Percentiles rank a stretch among this genome's conserved stretches.
Conservation (phyloP, 2,888 invertebrate genomes). For the Athrips mouffetella region DNA sequence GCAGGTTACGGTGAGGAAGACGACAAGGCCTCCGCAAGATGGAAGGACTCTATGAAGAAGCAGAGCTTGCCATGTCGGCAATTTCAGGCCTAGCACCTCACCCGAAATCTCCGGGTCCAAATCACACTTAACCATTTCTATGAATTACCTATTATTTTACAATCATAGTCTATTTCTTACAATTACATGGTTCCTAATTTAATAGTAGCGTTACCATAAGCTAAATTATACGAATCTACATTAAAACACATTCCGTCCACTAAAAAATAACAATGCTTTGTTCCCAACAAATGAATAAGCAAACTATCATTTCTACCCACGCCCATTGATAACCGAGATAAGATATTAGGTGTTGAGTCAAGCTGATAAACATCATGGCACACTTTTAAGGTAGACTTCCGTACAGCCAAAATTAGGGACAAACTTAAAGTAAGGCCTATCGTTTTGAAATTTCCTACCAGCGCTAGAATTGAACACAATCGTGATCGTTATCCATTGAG, state of each 20-base stretch:
- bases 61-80: constrained; percentile 66
- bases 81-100: constrained; percentile 58
- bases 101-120: constrained; percentile 63
- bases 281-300: constrained; percentile 38
- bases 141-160: neutral
- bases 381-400: neutral
- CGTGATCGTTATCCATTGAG: no score
- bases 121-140: constrained; percentile 63
- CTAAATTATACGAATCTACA: no score
- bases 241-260: no score
- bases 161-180: neutral
- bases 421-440: no score
- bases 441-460: no score
- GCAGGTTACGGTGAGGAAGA: constrained; percentile 83
- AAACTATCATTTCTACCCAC: constrained; percentile 32
- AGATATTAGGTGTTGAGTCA: constrained; percentile 58
- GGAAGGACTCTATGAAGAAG: constrained; percentile 63
- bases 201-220: no score
- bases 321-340: constrained; percentile 64
- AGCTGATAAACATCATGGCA: constrained; percentile 38
- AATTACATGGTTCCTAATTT: no score
- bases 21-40: constrained; percentile 73
- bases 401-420: no score
- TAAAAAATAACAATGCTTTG: constrained; percentile 23
- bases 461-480: no score